phyloP scores from a whole-genome alignment of 2,888 invertebrate genomes.

The Drosophila longiperda region DNA sequence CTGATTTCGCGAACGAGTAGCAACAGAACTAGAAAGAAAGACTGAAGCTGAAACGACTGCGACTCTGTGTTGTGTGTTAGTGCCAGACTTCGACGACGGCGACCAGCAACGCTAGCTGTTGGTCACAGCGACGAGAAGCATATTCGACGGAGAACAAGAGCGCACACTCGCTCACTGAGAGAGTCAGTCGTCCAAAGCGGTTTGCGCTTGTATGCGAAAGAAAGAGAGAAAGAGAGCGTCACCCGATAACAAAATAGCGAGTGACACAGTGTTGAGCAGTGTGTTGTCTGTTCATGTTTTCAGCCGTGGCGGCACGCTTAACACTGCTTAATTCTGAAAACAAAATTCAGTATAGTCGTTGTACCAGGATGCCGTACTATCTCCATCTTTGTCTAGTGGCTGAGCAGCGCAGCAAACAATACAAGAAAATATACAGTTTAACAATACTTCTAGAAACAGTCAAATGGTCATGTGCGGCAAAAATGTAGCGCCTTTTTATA shows the following conservation, averaged over 20 bases:
- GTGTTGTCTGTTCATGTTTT: slow-evolving; percentile 37
- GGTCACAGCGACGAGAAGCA: slow-evolving; percentile 45
- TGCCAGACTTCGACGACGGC: slow-evolving; percentile 49
- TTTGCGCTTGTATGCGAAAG: slow-evolving; percentile 26
- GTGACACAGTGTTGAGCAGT: slow-evolving; percentile 45
- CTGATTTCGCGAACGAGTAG: slow-evolving; percentile 84
- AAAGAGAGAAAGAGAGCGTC: slow-evolving; percentile 34
- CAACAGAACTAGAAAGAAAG: slow-evolving; percentile 83
- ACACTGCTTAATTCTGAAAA: slow-evolving; percentile 28
- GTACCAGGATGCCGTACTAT: slow-evolving; percentile 36
- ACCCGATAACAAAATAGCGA: slow-evolving; percentile 66
- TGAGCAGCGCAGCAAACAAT: slow-evolving; percentile 15
- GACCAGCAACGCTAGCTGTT: slow-evolving; percentile 43
- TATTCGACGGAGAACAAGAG: slow-evolving; percentile 35
- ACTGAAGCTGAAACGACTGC: slow-evolving; percentile 76
- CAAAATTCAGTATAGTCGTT: slow-evolving; percentile 32
- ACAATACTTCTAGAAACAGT: not conserved
- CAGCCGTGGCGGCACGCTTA: slow-evolving; percentile 35
- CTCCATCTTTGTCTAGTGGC: slow-evolving; percentile 48
- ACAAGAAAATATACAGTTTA: not conserved
- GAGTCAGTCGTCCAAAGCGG: slow-evolving; percentile 41
- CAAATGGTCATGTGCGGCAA: not conserved
- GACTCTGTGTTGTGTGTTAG: slow-evolving; percentile 64
- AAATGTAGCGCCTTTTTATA: not conserved
- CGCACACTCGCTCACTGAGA: slow-evolving; percentile 53